Evolutionary conservation across 2,797 vertebrate genomes (phyloP).

Genomic region (Fringilla coelebs): DNA sequence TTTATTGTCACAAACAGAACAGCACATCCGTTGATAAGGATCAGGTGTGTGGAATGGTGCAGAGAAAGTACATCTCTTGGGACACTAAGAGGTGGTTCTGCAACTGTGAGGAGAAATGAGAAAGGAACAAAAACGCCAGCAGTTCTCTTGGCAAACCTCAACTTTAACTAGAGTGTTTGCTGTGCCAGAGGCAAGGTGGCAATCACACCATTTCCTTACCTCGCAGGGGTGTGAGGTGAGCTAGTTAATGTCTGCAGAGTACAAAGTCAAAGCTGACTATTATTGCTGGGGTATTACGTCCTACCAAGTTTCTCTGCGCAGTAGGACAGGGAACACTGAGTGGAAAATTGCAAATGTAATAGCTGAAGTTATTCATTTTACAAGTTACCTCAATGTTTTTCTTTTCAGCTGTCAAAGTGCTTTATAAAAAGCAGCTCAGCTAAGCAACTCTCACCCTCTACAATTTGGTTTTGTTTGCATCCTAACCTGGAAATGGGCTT

Average conservation of each 20-base stretch:
- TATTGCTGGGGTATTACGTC: neutral
- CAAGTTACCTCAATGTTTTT: neutral
- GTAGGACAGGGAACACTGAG: conserved; percentile 12
- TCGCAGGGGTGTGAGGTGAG: neutral
- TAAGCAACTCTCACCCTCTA: conserved; percentile 33
- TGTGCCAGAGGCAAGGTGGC: conserved; percentile 28
- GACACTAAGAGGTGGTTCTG: neutral
- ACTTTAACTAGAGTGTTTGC: neutral
- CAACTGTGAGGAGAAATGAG: neutral
- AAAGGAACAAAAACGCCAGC: neutral
- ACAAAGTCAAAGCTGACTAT: conserved; percentile 30
- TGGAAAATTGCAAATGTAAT: neutral
- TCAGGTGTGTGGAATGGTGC: neutral
- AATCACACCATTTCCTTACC: conserved; percentile 1
- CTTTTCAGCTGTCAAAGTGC: conserved; percentile 1
- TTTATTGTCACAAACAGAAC: neutral
- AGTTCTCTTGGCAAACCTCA: neutral
- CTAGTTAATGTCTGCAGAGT: neutral
- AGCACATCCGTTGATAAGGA: neutral
- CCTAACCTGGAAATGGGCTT: conserved; percentile 43
- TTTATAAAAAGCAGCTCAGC: conserved; percentile 23
- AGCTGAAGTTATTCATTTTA: conserved; percentile 51
- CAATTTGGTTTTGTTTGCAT: conserved; percentile 69
- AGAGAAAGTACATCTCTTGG: neutral
- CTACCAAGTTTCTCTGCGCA: neutral